A percentile compares a stretch with the other conserved stretches of the same genome.
Evolutionary conservation across 1,140 invertebrate species (phyloP).

Genomic region (Dufourea novaeangliae): DNA sequence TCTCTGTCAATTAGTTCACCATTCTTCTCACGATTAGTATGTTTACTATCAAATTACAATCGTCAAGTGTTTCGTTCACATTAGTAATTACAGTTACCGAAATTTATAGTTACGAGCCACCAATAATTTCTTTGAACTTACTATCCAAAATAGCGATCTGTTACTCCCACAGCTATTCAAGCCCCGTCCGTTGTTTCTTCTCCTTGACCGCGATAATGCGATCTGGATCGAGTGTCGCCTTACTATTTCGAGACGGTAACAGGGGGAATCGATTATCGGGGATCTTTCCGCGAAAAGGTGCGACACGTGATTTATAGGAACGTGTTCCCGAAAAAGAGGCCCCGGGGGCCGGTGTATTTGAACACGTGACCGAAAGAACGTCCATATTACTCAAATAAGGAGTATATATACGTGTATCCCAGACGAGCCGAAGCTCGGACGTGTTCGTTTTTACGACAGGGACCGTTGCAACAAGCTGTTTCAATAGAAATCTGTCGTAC

Average conservation of each 20-base stretch:
- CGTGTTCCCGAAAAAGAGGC: slow-evolving; percentile 28
- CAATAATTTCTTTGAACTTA: no score
- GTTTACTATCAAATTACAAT: no score
- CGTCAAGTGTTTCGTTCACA: no score
- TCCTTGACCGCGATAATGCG: slow-evolving; percentile 43
- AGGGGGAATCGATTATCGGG: slow-evolving; percentile 33
- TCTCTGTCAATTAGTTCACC: no score
- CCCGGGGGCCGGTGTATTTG: slow-evolving; percentile 24
- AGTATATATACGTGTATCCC: no score
- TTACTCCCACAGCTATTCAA: neutral
- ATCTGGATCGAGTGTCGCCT: slow-evolving; percentile 40
- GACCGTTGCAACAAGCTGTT: slow-evolving; percentile 45
- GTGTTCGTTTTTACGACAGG: slow-evolving; percentile 58
- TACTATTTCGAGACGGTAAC: slow-evolving; percentile 56
- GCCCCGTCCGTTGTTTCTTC: neutral
- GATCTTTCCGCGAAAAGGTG: slow-evolving; percentile 22
- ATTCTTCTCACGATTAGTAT: no score
- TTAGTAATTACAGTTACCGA: no score
- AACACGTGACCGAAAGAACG: slow-evolving; percentile 46
- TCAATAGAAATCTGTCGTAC: slow-evolving; percentile 48
- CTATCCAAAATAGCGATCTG: neutral
- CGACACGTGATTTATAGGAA: slow-evolving; percentile 8
- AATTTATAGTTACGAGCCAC: no score
- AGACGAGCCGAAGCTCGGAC: slow-evolving; percentile 4
- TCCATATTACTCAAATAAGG: slow-evolving; percentile 54